A percentile compares a stretch with the other conserved stretches of the same genome.
These are phyloP conservation scores for Teleogryllus occipitalis DNA, from an alignment of 1,140 invertebrate species.

Conservation along the genomic window DNA sequence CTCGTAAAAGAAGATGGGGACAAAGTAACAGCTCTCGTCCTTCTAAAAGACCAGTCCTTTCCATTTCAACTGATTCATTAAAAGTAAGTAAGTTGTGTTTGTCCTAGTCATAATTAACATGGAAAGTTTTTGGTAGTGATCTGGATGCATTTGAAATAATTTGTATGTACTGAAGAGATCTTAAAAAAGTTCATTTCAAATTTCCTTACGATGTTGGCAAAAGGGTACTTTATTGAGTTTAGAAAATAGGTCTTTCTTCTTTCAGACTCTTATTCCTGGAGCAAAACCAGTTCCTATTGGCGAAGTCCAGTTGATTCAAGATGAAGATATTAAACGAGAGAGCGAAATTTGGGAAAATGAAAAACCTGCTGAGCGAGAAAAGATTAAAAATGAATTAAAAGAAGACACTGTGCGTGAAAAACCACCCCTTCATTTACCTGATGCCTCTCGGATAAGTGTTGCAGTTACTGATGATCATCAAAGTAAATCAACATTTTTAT, in stretches of 20 bases:
- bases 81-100: slow-evolving; percentile 32
- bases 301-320: slow-evolving; percentile 39
- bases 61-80: slow-evolving; percentile 42
- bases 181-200: background rate
- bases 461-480: slow-evolving; percentile 12
- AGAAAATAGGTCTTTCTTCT: slow-evolving; percentile 16
- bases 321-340: slow-evolving; percentile 35
- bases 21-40: slow-evolving; percentile 31
- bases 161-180: too few species aligned
- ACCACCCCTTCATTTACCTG: slow-evolving; percentile 11
- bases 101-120: too few species aligned
- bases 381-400: slow-evolving; percentile 17
- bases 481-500: slow-evolving; percentile 3
- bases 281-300: slow-evolving; percentile 44
- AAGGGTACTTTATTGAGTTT: background rate
- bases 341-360: slow-evolving; percentile 16
- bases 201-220: background rate
- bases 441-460: slow-evolving; percentile 15
- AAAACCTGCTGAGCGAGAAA: slow-evolving; percentile 10
- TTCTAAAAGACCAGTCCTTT: slow-evolving; percentile 36
- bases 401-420: slow-evolving; percentile 31
- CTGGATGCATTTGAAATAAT: too few species aligned
- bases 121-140: too few species aligned
- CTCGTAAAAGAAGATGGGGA: slow-evolving; percentile 41
- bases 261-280: slow-evolving; percentile 45